A percentile compares a stretch with the other conserved stretches of the same genome.
Evolutionary conservation across 2,888 invertebrate species (phyloP).

Genomic region (Alloscopus bannaensis): DNA sequence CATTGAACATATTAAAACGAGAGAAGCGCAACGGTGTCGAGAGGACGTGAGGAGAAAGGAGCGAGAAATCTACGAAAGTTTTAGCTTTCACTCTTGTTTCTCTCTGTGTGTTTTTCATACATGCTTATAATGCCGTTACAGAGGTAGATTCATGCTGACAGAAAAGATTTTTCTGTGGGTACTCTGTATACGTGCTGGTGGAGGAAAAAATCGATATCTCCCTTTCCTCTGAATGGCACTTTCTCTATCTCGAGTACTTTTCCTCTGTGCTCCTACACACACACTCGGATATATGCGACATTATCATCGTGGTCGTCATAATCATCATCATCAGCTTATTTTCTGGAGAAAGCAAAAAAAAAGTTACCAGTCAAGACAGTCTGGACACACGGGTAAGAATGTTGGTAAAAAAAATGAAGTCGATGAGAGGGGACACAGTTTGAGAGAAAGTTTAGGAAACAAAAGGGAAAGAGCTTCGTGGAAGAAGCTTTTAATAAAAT

Average conservation of each 20-base stretch:
- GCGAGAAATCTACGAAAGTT: conserved; percentile 47
- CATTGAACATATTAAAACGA: no score
- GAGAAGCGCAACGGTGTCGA: neutral
- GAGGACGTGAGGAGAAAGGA: conserved; percentile 25
- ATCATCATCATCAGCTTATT: conserved; percentile 8
- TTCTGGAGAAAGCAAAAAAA: conserved; percentile 1
- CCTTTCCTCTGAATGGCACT: conserved; percentile 58
- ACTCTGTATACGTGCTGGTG: conserved; percentile 33
- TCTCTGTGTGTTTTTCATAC: conserved; percentile 8
- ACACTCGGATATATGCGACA: conserved; percentile 50
- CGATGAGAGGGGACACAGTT: no score
- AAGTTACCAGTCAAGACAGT: conserved; percentile 5
- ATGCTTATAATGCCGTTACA: no score
- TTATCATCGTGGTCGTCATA: conserved; percentile 20
- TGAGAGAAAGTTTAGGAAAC: no score
- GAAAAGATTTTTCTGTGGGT: conserved; percentile 42
- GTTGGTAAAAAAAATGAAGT: neutral
- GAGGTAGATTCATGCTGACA: conserved; percentile 5
- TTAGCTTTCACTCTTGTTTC: conserved; percentile 44
- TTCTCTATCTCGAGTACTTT: conserved; percentile 51
- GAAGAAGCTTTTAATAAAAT: no score
- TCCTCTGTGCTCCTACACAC: conserved; percentile 35
- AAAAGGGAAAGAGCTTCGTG: no score
- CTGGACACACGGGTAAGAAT: neutral
- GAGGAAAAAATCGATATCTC: conserved; percentile 60